These are phyloP conservation scores for Heterodera carotae DNA, from an alignment of 1,140 invertebrate genomes.

Conservation along the genomic window DNA sequence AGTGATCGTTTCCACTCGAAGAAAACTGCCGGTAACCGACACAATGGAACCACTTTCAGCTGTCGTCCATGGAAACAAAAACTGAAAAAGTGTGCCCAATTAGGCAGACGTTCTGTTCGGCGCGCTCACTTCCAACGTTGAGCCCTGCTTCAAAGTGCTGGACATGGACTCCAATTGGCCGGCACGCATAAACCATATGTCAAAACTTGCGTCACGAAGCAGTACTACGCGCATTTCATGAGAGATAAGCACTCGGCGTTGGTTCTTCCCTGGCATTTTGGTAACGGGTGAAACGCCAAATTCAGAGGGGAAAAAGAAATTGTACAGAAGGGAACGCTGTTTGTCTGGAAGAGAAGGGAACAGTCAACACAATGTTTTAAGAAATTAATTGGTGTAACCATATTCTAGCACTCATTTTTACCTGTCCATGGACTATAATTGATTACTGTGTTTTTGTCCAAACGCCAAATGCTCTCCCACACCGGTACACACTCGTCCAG, in stretches of 20 bases:
- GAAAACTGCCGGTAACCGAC: conserved; percentile 64
- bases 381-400: no score
- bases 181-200: conserved; percentile 62
- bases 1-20: conserved; percentile 67
- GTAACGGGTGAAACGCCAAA: conserved; percentile 67
- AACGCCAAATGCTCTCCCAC: conserved; percentile 61
- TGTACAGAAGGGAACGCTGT: conserved; percentile 89
- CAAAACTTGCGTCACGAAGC: conserved; percentile 57
- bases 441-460: conserved; percentile 90
- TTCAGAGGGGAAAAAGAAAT: conserved; percentile 92
- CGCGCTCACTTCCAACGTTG: conserved; percentile 52
- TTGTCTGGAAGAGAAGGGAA: conserved; percentile 72
- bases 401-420: no score
- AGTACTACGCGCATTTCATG: conserved; percentile 55
- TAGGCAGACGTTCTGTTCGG: not conserved
- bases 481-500: conserved; percentile 44
- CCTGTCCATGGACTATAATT: conserved; percentile 94
- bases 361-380: no score
- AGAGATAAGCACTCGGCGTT: conserved; percentile 50
- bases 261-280: conserved; percentile 56
- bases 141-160: conserved; percentile 54
- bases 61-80: conserved; percentile 58
- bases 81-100: conserved; percentile 30
- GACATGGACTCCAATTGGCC: conserved; percentile 63
- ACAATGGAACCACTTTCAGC: conserved; percentile 58